These are phyloP conservation scores for Nannospalax galili DNA, from an alignment of 2,113 vertebrate species.

Conservation along the genomic window DNA sequence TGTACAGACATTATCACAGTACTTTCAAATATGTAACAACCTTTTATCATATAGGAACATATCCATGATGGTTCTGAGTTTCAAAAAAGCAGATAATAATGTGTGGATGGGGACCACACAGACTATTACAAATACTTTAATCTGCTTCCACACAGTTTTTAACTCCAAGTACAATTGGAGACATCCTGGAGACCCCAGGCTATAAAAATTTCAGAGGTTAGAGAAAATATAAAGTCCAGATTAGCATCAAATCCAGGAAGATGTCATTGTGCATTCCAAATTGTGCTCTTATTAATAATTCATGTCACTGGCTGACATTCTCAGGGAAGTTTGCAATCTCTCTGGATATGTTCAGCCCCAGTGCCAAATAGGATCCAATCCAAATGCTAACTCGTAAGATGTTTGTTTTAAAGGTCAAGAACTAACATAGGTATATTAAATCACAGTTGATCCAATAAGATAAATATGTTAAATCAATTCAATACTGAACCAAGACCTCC, in stretches of 20 bases:
- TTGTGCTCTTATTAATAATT: background rate
- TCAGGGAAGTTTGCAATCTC: background rate
- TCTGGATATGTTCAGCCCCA: background rate
- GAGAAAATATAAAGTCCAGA: background rate
- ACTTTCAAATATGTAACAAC: fast-evolving
- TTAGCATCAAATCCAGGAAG: background rate
- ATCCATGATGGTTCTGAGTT: background rate
- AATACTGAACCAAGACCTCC: background rate
- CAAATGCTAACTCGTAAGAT: slow-evolving; percentile 10
- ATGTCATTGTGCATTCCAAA: background rate
- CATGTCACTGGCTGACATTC: background rate
- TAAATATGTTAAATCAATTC: background rate
- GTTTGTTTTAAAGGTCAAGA: slow-evolving; percentile 31
- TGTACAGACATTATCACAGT: background rate
- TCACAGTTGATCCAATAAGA: background rate
- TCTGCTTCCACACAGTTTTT: background rate
- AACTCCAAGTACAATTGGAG: background rate
- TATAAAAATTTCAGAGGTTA: background rate
- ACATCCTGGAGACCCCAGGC: fast-evolving
- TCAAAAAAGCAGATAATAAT: background rate
- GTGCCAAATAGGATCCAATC: background rate
- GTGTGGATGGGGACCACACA: background rate
- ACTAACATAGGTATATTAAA: slow-evolving; percentile 11
- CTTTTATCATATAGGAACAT: background rate
- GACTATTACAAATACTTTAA: background rate